Evolutionary conservation across 2,797 vertebrate genomes (phyloP), one percentile per base, ranked within the genome.

Genomic region (Agapornis canus): DNA sequence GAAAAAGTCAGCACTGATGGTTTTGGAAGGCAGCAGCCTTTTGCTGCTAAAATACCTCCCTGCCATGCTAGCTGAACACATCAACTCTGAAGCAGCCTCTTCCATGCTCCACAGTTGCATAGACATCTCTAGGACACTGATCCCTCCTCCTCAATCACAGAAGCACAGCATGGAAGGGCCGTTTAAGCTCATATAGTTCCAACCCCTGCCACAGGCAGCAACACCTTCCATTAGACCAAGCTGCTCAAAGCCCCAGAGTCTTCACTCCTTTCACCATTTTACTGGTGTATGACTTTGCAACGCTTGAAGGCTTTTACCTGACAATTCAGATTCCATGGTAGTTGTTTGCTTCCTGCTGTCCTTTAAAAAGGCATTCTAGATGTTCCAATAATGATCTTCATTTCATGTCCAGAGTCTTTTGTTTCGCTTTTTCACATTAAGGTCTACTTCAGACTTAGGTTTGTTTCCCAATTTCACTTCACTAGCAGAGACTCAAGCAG

Each of bases 51-150:
- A 37, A 18, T 5, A 3, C 26, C 10, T 8, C 11, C 37, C 16
- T 4, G 5, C 69, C 14, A 3, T 3, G 32, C 40, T 91, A 56
- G 70, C 49, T 2, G 0, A 27, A 45, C 27, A 1, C 63, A 0
- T 2, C 2, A 11, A 25, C 64, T 31, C 54, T 19, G 47, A 32
- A 5, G 25, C 0, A 10, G 65, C 13, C 19, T 0, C 17, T 9
- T 14, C 64, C 79, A 31, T 4, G 1, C 13, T 10, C 60, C 39
- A 43, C 65, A 7, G 48, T 1, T 1, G 23, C 3, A 10, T 10
- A 11, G 52, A 23, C 65, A 43, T 18, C 45, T 2, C 22, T 0
- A 2, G 70, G 54, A 10, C 54, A 57, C n/a, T 22, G 7, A 16
- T 25, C 9, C 54, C 9, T 57, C 22, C n/a, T 57, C 32, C 54